A percentile compares a stretch with the other conserved stretches of the same genome.
phyloP scores from a whole-genome alignment of 2,113 vertebrate genomes.

The Zootoca vivipara region DNA sequence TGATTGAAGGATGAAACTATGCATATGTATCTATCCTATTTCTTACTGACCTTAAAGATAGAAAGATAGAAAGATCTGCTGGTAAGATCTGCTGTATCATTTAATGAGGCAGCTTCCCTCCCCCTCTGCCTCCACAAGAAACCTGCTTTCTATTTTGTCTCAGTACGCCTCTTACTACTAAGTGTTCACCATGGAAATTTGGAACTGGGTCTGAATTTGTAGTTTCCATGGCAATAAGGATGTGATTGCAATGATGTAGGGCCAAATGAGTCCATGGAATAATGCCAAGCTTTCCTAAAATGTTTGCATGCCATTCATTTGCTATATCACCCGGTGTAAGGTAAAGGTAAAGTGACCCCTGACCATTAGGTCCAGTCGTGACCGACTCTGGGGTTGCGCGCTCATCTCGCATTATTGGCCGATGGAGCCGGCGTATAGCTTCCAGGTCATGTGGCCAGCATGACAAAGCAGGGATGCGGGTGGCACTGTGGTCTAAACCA shows the following conservation, averaged over 20 bases:
- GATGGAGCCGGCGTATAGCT: no score
- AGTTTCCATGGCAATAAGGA: constrained; percentile 30
- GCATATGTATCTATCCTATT: neutral
- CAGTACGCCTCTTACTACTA: neutral
- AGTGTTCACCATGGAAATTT: constrained; percentile 18
- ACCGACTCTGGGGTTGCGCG: no score
- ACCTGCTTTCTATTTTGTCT: neutral
- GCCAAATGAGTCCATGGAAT: constrained; percentile 13
- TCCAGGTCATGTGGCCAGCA: no score
- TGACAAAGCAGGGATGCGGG: no score
- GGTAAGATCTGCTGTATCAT: neutral
- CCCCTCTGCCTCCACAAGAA: neutral
- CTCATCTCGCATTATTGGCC: no score
- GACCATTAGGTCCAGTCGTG: no score
- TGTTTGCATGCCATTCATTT: neutral
- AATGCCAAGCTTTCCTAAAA: constrained; percentile 12
- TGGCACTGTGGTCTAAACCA: no score
- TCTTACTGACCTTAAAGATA: neutral
- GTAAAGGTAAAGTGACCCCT: no score
- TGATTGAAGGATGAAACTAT: neutral
- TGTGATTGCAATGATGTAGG: neutral
- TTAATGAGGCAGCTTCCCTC: neutral
- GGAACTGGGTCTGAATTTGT: neutral
- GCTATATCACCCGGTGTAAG: neutral
- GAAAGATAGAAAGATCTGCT: neutral